Conservation (phyloP, 1,140 invertebrate genomes). For the Tribolium madens region DNA sequence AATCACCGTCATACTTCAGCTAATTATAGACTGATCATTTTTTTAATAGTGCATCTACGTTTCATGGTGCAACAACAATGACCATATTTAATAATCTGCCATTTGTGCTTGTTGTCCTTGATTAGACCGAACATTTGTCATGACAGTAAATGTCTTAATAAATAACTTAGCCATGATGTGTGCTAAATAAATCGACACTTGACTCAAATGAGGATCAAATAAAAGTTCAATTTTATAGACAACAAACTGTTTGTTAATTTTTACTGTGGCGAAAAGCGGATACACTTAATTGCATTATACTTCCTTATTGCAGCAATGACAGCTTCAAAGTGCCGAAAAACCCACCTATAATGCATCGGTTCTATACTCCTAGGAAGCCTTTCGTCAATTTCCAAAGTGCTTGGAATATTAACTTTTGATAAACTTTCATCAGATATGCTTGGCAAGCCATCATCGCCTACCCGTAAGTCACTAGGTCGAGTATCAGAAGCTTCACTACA, state of each 20-base stretch:
- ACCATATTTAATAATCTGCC: neutral
- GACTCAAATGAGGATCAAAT: no score
- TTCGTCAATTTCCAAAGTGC: constrained; percentile 48
- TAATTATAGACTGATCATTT: neutral
- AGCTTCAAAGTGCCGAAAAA: no score
- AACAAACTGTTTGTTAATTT: neutral
- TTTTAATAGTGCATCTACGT: neutral
- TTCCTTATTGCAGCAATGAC: neutral
- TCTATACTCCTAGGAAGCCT: constrained; percentile 59
- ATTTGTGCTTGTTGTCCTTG: neutral
- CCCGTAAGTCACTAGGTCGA: neutral
- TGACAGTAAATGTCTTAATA: neutral
- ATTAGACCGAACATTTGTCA: neutral
- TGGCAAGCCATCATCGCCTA: constrained; percentile 2
- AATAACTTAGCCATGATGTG: neutral
- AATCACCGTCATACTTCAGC: neutral
- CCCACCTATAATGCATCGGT: constrained; percentile 63
- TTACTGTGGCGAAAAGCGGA: neutral
- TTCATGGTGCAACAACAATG: neutral
- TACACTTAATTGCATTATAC: neutral
- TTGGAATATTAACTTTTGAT: neutral
- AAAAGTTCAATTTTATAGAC: no score
- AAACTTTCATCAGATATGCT: neutral
- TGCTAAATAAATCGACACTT: neutral
- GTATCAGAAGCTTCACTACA: constrained; percentile 46